Evolutionary conservation across 2,113 vertebrate species (phyloP).

Genomic region (Pteropus alecto): DNA sequence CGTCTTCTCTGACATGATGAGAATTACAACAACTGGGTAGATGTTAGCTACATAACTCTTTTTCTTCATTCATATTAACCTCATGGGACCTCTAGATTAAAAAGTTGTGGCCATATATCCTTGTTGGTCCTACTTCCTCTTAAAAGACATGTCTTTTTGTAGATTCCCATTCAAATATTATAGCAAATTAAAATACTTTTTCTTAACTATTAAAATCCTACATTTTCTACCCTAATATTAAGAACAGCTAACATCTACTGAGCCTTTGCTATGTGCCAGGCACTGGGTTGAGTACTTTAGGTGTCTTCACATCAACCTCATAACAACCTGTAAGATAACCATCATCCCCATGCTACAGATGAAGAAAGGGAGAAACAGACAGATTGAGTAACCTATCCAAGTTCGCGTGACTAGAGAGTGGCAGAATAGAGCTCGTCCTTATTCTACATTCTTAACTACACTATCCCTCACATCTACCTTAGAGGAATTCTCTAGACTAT

Average conservation of each 20-base stretch:
- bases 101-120: background rate
- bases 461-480: background rate
- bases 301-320: background rate
- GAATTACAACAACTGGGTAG: background rate
- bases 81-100: background rate
- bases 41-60: background rate
- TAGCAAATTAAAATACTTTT: background rate
- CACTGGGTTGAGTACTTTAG: background rate
- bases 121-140: background rate
- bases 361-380: background rate
- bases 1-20: background rate
- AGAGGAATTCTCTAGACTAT: background rate
- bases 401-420: background rate
- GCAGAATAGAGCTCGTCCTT: background rate
- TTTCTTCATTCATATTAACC: background rate
- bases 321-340: background rate
- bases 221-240: background rate
- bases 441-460: background rate
- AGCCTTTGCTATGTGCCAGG: background rate
- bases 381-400: background rate
- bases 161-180: background rate
- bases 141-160: background rate
- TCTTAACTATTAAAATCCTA: background rate
- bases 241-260: background rate
- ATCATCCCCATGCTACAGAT: background rate